Base-by-base conservation (phyloP, 2,888 invertebrate species). In the Trachelus troglodyta region DNA sequence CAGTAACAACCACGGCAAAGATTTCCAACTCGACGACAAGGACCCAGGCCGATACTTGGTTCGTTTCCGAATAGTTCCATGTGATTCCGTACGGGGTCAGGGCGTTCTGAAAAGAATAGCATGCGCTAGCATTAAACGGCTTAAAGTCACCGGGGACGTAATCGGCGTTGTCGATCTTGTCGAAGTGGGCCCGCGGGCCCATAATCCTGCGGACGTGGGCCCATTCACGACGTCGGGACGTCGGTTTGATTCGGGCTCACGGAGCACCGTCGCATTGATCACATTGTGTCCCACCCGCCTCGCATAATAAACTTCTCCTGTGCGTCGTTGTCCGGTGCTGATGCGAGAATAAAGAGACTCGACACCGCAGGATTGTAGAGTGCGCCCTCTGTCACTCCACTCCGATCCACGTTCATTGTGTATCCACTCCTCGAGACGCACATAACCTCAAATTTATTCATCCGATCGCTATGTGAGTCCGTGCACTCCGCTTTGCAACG, bases 61-160 rank as follows among this genome's bases (percentile, higher is more conserved):
- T 9, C 56, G 56, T 56, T 56, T 56, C 23, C 23, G 23, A 23
- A 56, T 9, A 9, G 23, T 56, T 56, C 56, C 56, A 56, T 56
- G 56, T 56, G 56, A 35, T 35, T 30, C 37, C 56, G 74, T 35
- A 69, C 40, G 75, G 31, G 69, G 75, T 31, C 68, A 71, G 33
- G 71, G 31, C 40, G 73, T 35, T 68, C 68, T 69, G 75, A 79
- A 82, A 84, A 82, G 85, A 85, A 85, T 85, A 81, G 81, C 85
- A 83, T 82, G 75, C 85, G 74, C 74, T 37, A 37, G 74, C 74
- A 74, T 85, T 85, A 85, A 85, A 85, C 75, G 74, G 83, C 83
- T 85, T 84, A 85, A 82, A 85, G 83, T 85, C 85, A 84, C 75
- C 83, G 83, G 79, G 82, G 82, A 85, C 85, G 81, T 85, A 85